A percentile compares a stretch with the other conserved stretches of the same genome.
These are phyloP conservation scores for Aratinga solstitialis DNA, from an alignment of 2,797 vertebrate genomes.

Conservation along the genomic window DNA sequence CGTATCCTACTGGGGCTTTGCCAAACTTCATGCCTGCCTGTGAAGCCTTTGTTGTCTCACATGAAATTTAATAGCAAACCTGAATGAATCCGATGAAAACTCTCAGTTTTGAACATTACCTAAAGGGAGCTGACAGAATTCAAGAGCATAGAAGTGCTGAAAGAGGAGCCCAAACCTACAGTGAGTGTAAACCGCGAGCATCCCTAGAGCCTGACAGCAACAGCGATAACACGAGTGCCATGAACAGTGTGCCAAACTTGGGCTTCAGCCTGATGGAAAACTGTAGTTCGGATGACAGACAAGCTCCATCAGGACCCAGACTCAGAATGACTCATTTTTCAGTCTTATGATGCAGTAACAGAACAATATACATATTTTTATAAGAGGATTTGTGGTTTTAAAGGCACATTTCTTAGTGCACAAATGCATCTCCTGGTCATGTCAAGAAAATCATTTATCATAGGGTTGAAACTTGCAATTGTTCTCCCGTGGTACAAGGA, in stretches of 20 bases:
- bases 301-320: not conserved
- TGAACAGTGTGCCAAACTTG: not conserved
- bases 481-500: not conserved
- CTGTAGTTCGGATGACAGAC: not conserved
- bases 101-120: slow-evolving; percentile 46
- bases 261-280: not conserved
- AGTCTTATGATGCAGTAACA: not conserved
- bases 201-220: not conserved
- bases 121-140: slow-evolving; percentile 27
- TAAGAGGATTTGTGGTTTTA: not conserved
- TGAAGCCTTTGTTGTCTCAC: slow-evolving; percentile 62
- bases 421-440: not conserved
- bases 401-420: not conserved
- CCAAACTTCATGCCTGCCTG: slow-evolving; percentile 75
- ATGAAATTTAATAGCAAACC: slow-evolving; percentile 73
- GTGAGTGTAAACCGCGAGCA: not conserved
- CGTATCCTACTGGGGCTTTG: slow-evolving; percentile 73
- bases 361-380: not conserved
- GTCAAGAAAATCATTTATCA: not conserved
- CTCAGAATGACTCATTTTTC: not conserved
- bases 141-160: not conserved
- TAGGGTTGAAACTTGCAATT: not conserved
- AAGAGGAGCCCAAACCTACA: not conserved
- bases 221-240: not conserved
- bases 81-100: slow-evolving; percentile 65